phyloP scores from a whole-genome alignment of 2,113 vertebrate genomes.

The Miniopterus natalensis region DNA sequence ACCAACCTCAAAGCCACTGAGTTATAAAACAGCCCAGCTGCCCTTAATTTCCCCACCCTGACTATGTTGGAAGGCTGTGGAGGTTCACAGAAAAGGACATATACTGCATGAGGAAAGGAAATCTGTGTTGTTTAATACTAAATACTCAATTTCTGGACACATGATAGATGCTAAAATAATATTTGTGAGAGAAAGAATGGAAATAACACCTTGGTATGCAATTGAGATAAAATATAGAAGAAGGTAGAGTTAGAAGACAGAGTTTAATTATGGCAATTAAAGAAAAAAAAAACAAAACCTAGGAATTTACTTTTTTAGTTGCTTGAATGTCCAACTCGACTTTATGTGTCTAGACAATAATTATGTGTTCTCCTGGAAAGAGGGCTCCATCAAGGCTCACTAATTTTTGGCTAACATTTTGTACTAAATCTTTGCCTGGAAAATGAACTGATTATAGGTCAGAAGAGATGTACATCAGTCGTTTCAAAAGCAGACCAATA shows the following conservation, averaged over 20 bases:
- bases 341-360: background rate
- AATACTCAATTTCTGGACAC: background rate
- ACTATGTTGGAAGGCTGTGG: background rate
- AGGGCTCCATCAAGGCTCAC: background rate
- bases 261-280: background rate
- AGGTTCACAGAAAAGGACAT: background rate
- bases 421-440: background rate
- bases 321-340: background rate
- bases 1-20: background rate
- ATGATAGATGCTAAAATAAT: background rate
- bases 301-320: background rate
- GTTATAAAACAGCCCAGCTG: background rate
- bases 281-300: background rate
- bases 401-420: background rate
- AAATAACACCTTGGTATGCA: background rate
- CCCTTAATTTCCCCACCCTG: background rate
- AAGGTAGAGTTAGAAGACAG: background rate
- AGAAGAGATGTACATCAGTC: background rate
- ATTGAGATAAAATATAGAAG: background rate
- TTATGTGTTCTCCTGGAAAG: background rate
- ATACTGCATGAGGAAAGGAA: background rate
- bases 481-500: background rate
- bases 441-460: background rate
- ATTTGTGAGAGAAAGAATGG: background rate
- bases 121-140: background rate